Evolutionary conservation across 2,888 invertebrate genomes (phyloP).

Genomic region (Leptarthrus brevirostris): DNA sequence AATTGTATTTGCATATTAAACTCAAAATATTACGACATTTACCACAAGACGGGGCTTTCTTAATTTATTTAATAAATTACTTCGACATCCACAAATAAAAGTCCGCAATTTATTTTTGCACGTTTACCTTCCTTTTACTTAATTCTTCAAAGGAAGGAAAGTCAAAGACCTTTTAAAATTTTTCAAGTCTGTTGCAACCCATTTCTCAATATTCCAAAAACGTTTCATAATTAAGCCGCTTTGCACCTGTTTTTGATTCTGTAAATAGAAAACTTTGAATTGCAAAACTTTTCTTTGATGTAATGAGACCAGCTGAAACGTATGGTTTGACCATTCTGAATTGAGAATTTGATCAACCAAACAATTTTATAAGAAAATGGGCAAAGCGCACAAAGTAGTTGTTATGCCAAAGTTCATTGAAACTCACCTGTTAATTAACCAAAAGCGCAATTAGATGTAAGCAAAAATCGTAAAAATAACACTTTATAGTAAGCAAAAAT

Average conservation of each 20-base stretch:
- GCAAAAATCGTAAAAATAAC: background rate
- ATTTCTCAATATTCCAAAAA: constrained; percentile 1
- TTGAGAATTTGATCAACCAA: background rate
- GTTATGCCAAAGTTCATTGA: constrained; percentile 3
- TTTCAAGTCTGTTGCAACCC: background rate
- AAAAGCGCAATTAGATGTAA: background rate
- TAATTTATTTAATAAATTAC: background rate
- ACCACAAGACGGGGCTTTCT: too few relatives aligned
- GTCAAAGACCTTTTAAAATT: constrained; percentile 28
- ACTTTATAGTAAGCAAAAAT: background rate
- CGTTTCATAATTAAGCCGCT: background rate
- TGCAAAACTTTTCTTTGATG: background rate
- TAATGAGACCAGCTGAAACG: background rate
- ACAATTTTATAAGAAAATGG: background rate
- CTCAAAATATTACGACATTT: too few relatives aligned
- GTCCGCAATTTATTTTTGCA: constrained; percentile 16
- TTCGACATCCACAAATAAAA: background rate
- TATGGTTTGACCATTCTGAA: background rate
- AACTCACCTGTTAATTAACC: background rate
- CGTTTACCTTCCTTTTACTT: background rate
- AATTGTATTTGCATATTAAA: too few relatives aligned
- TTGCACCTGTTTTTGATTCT: constrained; percentile 30
- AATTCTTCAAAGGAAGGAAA: background rate
- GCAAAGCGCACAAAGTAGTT: background rate
- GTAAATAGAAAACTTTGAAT: constrained; percentile 18